Evolutionary conservation across 2,797 vertebrate species (phyloP), one percentile per base, ranked within the genome.

Genomic region (Iguana delicatissima): DNA sequence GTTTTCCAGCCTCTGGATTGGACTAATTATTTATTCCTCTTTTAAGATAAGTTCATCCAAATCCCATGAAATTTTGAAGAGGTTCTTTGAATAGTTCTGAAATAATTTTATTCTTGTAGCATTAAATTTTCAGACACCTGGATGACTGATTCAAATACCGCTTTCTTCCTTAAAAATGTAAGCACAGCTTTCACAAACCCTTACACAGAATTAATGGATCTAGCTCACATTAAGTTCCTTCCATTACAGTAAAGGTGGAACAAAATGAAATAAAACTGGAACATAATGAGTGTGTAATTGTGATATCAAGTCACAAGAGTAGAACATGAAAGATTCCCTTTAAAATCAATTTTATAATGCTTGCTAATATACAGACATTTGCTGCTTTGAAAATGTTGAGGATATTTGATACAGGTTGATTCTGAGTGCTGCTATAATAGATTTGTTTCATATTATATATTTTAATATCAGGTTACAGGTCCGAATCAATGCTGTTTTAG

Each of bases 281-380:
- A 24, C 52, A 59, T 74, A 62, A 62, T 62, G 59, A 62, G 14
- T 12, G 5, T 94, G 12, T 85, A 93, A 92, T 80, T 93, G 62
- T 20, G 69, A 29, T 57, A 46, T 87, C 64, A 92, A 85, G 90
- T 90, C 92, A 87, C 59, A 90, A 62, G 55, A 13, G 76, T 80
- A 83, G 6, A 50, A 92, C 14, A 3, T 88, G 88, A 93, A 93
- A 55, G 86, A 64, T 50, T 80, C 0, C 18, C 87, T 88, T 85
- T 3, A 80, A 86, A 86, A 24, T 18, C 3, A 24, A 69, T n/a
- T 91, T 46, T 84, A 16, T 3, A 42, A 73, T 81, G 52, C 4
- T 0, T 42, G 29, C 5, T 80, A 84, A 91, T 88, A 77, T 42
- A 38, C 7, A 42, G 16, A 83, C 12, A 62, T 26, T 86, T 90